Evolutionary conservation across 2,888 invertebrate genomes (phyloP).

Genomic region (Tenthredo amoena): DNA sequence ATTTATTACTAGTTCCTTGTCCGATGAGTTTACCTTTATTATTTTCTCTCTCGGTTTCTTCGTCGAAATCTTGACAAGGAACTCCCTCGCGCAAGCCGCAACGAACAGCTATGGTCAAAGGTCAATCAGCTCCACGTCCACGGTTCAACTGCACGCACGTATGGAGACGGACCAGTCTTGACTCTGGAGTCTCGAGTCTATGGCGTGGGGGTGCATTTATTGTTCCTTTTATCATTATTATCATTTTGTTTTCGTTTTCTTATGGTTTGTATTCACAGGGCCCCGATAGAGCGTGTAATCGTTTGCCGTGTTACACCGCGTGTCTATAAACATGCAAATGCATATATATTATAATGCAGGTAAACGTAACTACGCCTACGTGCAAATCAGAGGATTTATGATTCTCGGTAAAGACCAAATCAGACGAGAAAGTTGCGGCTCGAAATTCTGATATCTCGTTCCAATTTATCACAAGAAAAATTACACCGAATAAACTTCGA

Average conservation of each 20-base stretch:
- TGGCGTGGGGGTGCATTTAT: not conserved
- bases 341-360: not conserved
- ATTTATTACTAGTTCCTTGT: conserved; percentile 61
- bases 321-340: conserved; percentile 24
- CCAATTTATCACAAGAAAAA: not conserved
- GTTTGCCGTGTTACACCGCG: conserved; percentile 17
- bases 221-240: conserved; percentile 1
- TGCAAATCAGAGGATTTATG: not conserved
- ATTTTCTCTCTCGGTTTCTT: conserved; percentile 52
- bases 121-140: conserved; percentile 48
- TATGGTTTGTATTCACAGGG: conserved; percentile 15
- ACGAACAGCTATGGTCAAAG: conserved; percentile 42
- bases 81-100: conserved; percentile 37
- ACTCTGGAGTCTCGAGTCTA: conserved; percentile 8
- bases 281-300: conserved; percentile 12
- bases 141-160: conserved; percentile 50
- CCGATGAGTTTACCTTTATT: conserved; percentile 49
- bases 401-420: not conserved
- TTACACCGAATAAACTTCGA: too few relatives aligned
- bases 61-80: conserved; percentile 40
- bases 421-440: not conserved
- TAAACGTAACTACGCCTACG: not conserved
- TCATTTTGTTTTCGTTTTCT: conserved; percentile 28
- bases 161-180: conserved; percentile 37
- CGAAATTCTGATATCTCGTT: not conserved